These are phyloP conservation scores for Nematolebias whitei DNA, from an alignment of 2,113 vertebrate species.

Conservation along the genomic window DNA sequence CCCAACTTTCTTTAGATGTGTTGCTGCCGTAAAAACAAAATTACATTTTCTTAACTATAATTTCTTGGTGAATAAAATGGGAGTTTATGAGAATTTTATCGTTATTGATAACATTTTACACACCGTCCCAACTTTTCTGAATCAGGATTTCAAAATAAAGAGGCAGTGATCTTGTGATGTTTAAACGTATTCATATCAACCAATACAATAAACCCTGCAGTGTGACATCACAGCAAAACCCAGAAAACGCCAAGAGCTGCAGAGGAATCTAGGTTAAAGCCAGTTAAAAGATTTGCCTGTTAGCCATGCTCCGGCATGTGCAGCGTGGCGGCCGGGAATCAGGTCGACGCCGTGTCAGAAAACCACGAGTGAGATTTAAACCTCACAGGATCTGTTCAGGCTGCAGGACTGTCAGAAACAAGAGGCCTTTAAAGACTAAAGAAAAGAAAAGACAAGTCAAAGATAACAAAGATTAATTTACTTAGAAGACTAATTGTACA, in stretches of 20 bases:
- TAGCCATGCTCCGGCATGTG: slow-evolving; percentile 48
- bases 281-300: slow-evolving; percentile 65
- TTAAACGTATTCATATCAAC: neutral
- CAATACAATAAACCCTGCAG: slow-evolving; percentile 15
- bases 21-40: no score
- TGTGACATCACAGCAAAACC: slow-evolving; percentile 11
- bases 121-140: neutral
- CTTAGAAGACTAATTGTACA: slow-evolving; percentile 39
- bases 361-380: slow-evolving; percentile 16
- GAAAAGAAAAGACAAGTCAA: neutral
- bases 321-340: slow-evolving; percentile 70
- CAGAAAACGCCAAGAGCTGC: slow-evolving; percentile 37
- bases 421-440: no score
- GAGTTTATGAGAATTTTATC: no score
- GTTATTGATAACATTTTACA: no score
- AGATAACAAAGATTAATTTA: slow-evolving; percentile 35
- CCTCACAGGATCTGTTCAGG: neutral
- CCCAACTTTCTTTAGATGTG: no score
- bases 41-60: no score
- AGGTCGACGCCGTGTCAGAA: slow-evolving; percentile 38
- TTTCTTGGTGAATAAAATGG: no score
- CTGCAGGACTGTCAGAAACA: slow-evolving; percentile 2
- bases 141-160: neutral
- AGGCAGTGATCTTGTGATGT: no score
- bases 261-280: slow-evolving; percentile 71